phyloP scores from a whole-genome alignment of 2,113 vertebrate genomes.

The Mesocricetus auratus region DNA sequence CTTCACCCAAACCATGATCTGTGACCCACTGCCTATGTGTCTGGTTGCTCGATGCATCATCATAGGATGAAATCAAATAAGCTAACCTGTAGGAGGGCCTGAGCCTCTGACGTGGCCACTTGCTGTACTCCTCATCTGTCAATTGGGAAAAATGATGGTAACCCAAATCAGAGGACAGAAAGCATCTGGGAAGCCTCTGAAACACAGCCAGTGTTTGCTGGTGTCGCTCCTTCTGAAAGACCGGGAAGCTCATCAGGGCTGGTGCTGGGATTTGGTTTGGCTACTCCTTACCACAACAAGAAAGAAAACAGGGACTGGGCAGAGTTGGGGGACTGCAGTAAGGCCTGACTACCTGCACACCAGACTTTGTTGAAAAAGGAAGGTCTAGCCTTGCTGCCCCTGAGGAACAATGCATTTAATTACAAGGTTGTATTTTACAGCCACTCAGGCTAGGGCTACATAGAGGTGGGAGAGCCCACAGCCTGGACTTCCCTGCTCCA shows the following conservation, averaged over 20 bases:
- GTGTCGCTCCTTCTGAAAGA: not conserved
- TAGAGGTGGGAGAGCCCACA: not conserved
- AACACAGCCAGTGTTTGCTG: not conserved
- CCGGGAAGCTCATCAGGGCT: rapidly evolving
- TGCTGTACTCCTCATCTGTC: not conserved
- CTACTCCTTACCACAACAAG: too few species aligned
- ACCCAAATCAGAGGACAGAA: not conserved
- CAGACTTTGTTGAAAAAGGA: not conserved
- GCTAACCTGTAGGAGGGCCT: not conserved
- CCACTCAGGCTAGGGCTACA: not conserved
- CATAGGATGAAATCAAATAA: not conserved
- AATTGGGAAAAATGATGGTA: not conserved
- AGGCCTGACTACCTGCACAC: not conserved
- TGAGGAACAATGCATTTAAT: not conserved
- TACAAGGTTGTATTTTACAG: not conserved
- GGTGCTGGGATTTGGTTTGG: not conserved
- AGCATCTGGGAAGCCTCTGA: not conserved
- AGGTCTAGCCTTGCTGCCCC: not conserved
- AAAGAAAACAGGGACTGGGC: not conserved
- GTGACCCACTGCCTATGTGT: not conserved
- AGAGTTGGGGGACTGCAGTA: not conserved
- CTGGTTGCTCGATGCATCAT: not conserved
- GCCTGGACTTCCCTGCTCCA: too few species aligned
- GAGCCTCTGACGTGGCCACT: not conserved
- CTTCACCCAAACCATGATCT: too few species aligned